Evolutionary conservation across 1,140 invertebrate genomes (phyloP).

Genomic region (Vanessa tameamea): DNA sequence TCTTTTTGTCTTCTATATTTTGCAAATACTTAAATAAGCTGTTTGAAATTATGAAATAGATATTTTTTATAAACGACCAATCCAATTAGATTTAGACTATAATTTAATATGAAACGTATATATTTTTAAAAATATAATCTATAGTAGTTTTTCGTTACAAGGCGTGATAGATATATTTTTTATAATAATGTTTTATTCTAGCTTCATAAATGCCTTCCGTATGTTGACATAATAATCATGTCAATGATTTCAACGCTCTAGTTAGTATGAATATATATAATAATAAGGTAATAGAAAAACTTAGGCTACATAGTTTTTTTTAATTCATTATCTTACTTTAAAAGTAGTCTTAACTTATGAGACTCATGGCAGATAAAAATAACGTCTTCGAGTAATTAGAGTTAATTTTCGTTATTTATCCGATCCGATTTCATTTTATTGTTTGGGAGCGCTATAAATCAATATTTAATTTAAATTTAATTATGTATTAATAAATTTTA

Average conservation of each 20-base stretch:
- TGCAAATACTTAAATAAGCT: too few relatives aligned
- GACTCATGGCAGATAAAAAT: too few relatives aligned
- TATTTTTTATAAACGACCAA: too few relatives aligned
- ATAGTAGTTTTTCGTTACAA: background rate
- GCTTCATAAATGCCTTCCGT: background rate
- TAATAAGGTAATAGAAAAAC: background rate
- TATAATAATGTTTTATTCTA: slow-evolving; percentile 1
- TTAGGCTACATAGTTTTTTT: background rate
- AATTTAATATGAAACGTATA: background rate
- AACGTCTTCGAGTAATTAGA: too few relatives aligned
- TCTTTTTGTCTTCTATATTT: too few relatives aligned
- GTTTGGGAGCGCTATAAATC: too few relatives aligned
- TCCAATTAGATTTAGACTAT: too few relatives aligned
- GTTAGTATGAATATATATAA: slow-evolving; percentile 16
- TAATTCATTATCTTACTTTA: background rate
- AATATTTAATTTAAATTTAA: too few relatives aligned
- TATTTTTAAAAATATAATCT: background rate
- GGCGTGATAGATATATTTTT: background rate
- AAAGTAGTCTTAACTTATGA: too few relatives aligned
- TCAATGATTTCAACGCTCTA: slow-evolving; percentile 23
- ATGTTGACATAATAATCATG: slow-evolving; percentile 15
- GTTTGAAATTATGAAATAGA: too few relatives aligned
- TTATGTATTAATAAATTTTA: too few relatives aligned
- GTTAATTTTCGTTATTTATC: background rate
- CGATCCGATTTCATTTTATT: background rate